Evolutionary conservation across 2,888 invertebrate genomes (phyloP).

Genomic region (Caenorhabditis becei): DNA sequence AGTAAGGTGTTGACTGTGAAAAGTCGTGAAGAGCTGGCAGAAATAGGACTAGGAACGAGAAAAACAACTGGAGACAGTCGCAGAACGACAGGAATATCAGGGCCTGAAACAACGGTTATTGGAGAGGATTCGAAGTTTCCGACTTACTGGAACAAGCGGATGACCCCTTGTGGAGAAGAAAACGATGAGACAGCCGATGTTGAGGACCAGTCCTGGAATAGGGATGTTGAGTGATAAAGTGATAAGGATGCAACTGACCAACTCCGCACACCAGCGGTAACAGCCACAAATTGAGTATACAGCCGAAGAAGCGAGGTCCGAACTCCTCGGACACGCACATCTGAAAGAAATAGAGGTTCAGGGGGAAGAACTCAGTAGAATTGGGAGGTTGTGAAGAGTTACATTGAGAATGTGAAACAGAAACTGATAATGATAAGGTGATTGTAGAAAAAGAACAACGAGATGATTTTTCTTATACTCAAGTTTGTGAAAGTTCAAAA

Average conservation of each 20-base stretch:
- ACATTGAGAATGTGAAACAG: conserved; percentile 1
- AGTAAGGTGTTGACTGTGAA: conserved; percentile 48
- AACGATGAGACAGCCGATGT: conserved; percentile 75
- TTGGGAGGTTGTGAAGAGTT: not conserved
- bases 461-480: no score
- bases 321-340: conserved; percentile 69
- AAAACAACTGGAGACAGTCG: conserved; percentile 78
- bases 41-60: conserved; percentile 79
- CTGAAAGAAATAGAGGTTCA: not conserved
- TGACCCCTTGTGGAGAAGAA: conserved; percentile 67
- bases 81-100: conserved; percentile 78
- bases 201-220: conserved; percentile 72
- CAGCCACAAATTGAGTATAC: conserved; percentile 76
- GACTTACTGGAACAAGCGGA: conserved; percentile 65
- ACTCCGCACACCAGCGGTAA: conserved; percentile 76
- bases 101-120: conserved; percentile 67
- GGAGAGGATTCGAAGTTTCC: not conserved
- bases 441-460: not conserved
- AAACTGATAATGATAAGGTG: no score
- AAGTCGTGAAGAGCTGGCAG: conserved; percentile 80
- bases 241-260: conserved; percentile 60
- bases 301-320: conserved; percentile 74
- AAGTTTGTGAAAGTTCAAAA: no score
- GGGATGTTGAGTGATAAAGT: not conserved
- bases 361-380: not conserved